Evolutionary conservation across 2,888 invertebrate species (phyloP).

Genomic region (Phengaris alcon): DNA sequence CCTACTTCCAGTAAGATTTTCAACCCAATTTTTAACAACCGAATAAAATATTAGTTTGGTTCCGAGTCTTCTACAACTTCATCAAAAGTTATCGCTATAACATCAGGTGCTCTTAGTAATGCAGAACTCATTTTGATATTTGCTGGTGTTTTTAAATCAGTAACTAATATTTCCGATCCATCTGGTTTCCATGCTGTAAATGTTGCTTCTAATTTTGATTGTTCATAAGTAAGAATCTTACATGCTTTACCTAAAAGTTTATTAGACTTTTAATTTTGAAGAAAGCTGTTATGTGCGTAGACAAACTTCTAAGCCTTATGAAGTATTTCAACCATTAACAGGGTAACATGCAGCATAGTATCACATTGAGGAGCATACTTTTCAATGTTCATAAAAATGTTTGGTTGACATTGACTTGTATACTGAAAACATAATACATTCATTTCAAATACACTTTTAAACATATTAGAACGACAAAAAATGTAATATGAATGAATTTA

Average conservation of each 20-base stretch:
- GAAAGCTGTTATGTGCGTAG: too few relatives aligned
- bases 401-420: too few relatives aligned
- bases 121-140: conserved; percentile 53
- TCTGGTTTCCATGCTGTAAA: conserved; percentile 62
- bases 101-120: conserved; percentile 58
- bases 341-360: too few relatives aligned
- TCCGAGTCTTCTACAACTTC: conserved; percentile 5
- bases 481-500: too few relatives aligned
- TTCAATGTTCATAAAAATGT: too few relatives aligned
- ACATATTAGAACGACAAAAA: too few relatives aligned
- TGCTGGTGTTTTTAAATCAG: conserved; percentile 58
- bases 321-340: too few relatives aligned
- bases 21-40: conserved; percentile 33
- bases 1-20: conserved; percentile 33
- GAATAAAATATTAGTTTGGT: not conserved
- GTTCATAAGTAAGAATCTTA: conserved; percentile 61
- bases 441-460: too few relatives aligned
- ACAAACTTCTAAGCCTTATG: too few relatives aligned
- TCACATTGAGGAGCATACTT: too few relatives aligned
- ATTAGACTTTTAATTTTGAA: not conserved
- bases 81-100: conserved; percentile 60
- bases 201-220: conserved; percentile 52
- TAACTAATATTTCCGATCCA: conserved; percentile 57
- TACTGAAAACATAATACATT: too few relatives aligned
- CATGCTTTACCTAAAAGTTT: conserved; percentile 54